Evolutionary conservation across 2,113 vertebrate species (phyloP).

Genomic region (Limnothrissa miodon): DNA sequence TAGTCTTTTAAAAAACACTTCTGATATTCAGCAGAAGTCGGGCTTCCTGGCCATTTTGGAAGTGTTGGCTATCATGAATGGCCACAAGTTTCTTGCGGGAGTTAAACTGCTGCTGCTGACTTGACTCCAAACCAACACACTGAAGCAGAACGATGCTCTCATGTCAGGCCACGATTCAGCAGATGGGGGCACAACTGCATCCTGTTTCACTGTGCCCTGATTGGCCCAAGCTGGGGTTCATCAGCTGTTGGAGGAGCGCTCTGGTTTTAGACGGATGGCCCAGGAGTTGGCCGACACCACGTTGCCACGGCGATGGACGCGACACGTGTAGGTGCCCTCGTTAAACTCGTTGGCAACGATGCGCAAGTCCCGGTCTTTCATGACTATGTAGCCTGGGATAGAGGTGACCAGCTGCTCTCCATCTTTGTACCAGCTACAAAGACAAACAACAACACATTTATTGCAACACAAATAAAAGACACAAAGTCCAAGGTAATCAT

Average conservation of each 20-base stretch:
- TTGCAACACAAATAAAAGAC: not conserved
- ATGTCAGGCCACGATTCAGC: not conserved
- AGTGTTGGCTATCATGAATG: not conserved
- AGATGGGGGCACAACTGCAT: not conserved
- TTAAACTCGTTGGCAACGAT: slow-evolving; percentile 75
- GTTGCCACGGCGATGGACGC: slow-evolving; percentile 59
- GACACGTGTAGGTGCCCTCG: slow-evolving; percentile 78
- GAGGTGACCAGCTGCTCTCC: slow-evolving; percentile 71
- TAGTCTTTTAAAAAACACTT: not conserved
- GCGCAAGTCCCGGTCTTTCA: slow-evolving; percentile 71
- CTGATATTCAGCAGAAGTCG: not conserved
- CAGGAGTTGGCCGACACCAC: slow-evolving; percentile 72
- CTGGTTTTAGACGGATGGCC: slow-evolving; percentile 69
- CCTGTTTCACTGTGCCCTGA: not conserved
- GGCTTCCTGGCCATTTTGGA: not conserved
- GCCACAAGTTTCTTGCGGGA: not conserved
- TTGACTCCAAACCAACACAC: not conserved
- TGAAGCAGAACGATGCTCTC: not conserved
- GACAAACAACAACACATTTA: not conserved
- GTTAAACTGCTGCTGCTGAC: not conserved
- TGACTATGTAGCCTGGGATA: slow-evolving; percentile 68
- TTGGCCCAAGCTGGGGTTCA: not conserved
- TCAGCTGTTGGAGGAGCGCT: slow-evolving; percentile 63
- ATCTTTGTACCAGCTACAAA: slow-evolving; percentile 79
- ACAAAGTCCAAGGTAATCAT: not conserved